Evolutionary conservation across 2,888 invertebrate genomes (phyloP), one percentile per base, ranked within the genome.

Genomic region (Parasteatoda lunata): DNA sequence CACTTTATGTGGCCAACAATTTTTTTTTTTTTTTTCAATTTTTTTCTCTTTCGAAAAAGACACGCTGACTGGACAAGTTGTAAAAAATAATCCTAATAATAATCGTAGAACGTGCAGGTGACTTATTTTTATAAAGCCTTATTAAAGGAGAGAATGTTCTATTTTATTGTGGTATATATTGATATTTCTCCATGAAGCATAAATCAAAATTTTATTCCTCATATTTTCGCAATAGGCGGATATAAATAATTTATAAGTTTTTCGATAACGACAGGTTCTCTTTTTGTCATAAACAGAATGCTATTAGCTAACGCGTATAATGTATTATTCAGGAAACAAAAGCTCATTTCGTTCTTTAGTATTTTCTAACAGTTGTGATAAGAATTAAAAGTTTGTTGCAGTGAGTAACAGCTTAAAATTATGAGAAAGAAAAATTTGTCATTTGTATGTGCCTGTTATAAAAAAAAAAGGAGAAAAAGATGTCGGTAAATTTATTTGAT

Each of bases 191-290:
- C n/a, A n/a, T 59, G 59, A 59, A 5, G 9, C 59, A 59, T 59
- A 59, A 59, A 59, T 59, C 59, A 59, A 59, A 13, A 8, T 59
- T 59, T 4, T 59, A 59, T n/a, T 13, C n/a, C 59, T 13, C 9
- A 59, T n/a, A 59, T 9, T 59, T 9, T 59, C n/a, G 59, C 59
- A 13, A 13, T 59, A 59, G 59, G 59, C n/a, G n/a, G 59, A 7
- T 59, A 59, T 59, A 13, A 59, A 59, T 59, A 59, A 59, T 59
- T 59, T 59, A 59, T 59, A 59, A 59, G 59, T 13, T 59, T 59
- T 59, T 59, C n/a, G 59, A 59, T 59, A 59, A 59, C n/a, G 59
- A 59, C 11, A n/a, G 59, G 4, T 59, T 59, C 11, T 9, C 9
- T 59, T 59, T 59, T 59, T 7, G 59, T 59, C 59, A 59, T 59